These are phyloP conservation scores for Limonius californicus DNA, from an alignment of 1,140 invertebrate genomes.

Conservation along the genomic window DNA sequence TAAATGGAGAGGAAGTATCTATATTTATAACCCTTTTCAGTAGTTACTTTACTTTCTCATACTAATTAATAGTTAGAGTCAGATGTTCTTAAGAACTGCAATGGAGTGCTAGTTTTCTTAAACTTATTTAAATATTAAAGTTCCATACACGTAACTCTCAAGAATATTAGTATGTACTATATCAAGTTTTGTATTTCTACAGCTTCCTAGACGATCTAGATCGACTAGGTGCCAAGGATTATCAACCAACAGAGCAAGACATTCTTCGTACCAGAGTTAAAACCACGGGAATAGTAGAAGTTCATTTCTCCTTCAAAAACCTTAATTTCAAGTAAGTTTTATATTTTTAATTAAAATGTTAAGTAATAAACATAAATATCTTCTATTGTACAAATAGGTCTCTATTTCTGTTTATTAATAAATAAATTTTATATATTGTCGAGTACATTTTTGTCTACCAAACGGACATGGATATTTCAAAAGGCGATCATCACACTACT, in stretches of 20 bases:
- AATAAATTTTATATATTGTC: too few species aligned
- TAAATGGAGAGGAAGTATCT: background rate
- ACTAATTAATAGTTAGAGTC: too few species aligned
- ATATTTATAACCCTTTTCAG: too few species aligned
- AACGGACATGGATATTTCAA: background rate
- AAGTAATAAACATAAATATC: too few species aligned
- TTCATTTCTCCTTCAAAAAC: slow-evolving; percentile 89
- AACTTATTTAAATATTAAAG: too few species aligned
- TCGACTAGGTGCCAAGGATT: slow-evolving; percentile 83
- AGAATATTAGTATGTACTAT: background rate
- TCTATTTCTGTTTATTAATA: too few species aligned
- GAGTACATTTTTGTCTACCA: background rate
- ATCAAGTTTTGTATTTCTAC: slow-evolving; percentile 22
- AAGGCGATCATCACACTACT: too few species aligned
- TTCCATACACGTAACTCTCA: too few species aligned
- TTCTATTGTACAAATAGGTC: too few species aligned
- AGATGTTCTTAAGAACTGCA: too few species aligned
- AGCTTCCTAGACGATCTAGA: slow-evolving; percentile 87
- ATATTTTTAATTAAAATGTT: background rate
- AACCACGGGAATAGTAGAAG: slow-evolving; percentile 93
- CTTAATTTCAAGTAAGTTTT: slow-evolving; percentile 85
- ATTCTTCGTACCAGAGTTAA: slow-evolving; percentile 89
- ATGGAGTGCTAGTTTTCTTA: too few species aligned
- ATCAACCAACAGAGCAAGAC: slow-evolving; percentile 90
- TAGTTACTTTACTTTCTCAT: too few species aligned